phyloP scores from a whole-genome alignment of 1,140 invertebrate species.

The Hesperophylax magnus region DNA sequence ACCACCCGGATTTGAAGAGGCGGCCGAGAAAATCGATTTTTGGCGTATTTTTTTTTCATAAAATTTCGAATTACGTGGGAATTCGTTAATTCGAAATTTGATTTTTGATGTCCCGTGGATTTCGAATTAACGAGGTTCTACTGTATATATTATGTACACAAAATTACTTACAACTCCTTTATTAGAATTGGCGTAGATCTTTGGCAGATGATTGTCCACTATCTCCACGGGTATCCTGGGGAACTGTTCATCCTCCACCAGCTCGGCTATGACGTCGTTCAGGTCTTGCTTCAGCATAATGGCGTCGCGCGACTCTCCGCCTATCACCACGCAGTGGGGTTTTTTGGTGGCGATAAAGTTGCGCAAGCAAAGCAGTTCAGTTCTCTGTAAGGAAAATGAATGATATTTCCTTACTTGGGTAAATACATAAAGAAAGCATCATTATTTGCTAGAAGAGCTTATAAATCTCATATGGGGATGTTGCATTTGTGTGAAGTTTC shows the following conservation, averaged over 20 bases:
- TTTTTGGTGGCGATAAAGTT: conserved; percentile 93
- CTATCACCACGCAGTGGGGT: conserved; percentile 93
- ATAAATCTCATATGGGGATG: too few relatives aligned
- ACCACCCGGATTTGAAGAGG: too few relatives aligned
- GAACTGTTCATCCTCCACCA: conserved; percentile 90
- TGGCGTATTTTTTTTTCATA: too few relatives aligned
- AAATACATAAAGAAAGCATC: too few relatives aligned
- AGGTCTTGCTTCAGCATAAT: conserved; percentile 90
- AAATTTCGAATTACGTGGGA: too few relatives aligned
- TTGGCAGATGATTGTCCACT: conserved; percentile 92
- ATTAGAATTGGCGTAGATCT: conserved; percentile 92
- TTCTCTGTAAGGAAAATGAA: conserved; percentile 70
- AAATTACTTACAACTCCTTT: conserved; percentile 77
- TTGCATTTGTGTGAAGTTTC: too few relatives aligned
- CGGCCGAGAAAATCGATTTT: too few relatives aligned
- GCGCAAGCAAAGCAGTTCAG: conserved; percentile 85
- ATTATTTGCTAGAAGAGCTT: too few relatives aligned
- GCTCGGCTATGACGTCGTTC: conserved; percentile 79
- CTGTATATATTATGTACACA: not conserved
- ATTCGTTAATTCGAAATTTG: too few relatives aligned
- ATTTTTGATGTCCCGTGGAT: too few relatives aligned
- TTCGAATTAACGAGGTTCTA: too few relatives aligned
- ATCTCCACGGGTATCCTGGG: conserved; percentile 92
- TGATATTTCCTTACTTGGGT: too few relatives aligned
- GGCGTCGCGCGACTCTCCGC: conserved; percentile 92